Percentiles rank a stretch among this genome's conserved stretches.
These are phyloP conservation scores for Dromococcyx pavoninus DNA, from an alignment of 2,797 vertebrate genomes.

Conservation along the genomic window DNA sequence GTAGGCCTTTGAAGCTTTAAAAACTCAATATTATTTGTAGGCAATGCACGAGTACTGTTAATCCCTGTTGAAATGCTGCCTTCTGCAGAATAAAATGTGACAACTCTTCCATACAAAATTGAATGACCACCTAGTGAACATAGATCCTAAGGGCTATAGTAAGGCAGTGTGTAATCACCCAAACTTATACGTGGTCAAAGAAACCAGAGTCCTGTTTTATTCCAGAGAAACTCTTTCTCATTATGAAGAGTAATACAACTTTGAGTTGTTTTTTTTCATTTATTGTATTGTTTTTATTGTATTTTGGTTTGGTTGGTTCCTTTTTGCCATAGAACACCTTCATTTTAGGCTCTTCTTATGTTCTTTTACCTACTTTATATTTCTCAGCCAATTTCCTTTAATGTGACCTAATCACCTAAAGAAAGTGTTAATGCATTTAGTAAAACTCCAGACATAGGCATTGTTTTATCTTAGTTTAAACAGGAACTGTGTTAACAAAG, in stretches of 20 bases:
- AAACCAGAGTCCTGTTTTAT: background rate
- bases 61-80: background rate
- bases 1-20: background rate
- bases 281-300: background rate
- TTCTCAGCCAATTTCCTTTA: background rate
- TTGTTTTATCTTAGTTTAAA: background rate
- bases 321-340: background rate
- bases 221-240: background rate
- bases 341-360: background rate
- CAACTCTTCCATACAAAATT: fast-evolving
- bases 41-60: background rate
- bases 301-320: background rate
- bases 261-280: background rate
- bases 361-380: background rate
- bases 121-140: background rate
- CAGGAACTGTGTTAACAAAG: background rate
- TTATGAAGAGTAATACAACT: background rate
- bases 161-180: background rate
- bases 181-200: background rate
- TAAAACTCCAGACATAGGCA: background rate
- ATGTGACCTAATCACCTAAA: background rate
- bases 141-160: background rate
- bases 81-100: background rate
- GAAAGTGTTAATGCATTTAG: background rate
- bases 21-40: background rate